phyloP scores from a whole-genome alignment of 2,113 vertebrate genomes.

The Otolemur garnettii region DNA sequence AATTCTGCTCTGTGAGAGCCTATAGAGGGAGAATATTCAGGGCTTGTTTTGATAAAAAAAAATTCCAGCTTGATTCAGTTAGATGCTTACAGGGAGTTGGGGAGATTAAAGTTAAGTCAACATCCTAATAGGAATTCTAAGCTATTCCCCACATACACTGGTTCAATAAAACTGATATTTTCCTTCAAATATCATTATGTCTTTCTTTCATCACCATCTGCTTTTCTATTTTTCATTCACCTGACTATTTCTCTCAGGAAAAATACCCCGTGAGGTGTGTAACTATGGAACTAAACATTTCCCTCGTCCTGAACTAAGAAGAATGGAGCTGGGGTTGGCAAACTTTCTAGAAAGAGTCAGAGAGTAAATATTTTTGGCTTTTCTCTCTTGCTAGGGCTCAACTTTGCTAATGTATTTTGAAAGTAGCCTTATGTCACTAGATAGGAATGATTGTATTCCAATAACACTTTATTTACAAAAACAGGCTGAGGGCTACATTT shows the following conservation, averaged over 20 bases:
- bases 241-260: background rate
- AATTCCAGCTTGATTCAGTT: background rate
- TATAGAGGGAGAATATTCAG: constrained; percentile 10
- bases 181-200: background rate
- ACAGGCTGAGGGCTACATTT: background rate
- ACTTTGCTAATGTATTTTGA: background rate
- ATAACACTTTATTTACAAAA: background rate
- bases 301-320: constrained; percentile 1
- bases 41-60: constrained; percentile 19
- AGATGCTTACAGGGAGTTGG: background rate
- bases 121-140: background rate
- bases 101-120: constrained; percentile 26
- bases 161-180: background rate
- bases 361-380: background rate
- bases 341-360: background rate
- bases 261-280: background rate
- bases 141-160: background rate
- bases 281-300: background rate
- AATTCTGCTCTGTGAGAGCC: background rate
- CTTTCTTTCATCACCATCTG: background rate
- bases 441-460: background rate
- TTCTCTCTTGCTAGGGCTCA: background rate
- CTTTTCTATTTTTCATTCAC: background rate
- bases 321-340: background rate
- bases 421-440: background rate